Percentiles rank a stretch among this genome's conserved stretches.
These are phyloP conservation scores for Anagrus nilaparvatae DNA, from an alignment of 1,140 invertebrate species.

Conservation along the genomic window DNA sequence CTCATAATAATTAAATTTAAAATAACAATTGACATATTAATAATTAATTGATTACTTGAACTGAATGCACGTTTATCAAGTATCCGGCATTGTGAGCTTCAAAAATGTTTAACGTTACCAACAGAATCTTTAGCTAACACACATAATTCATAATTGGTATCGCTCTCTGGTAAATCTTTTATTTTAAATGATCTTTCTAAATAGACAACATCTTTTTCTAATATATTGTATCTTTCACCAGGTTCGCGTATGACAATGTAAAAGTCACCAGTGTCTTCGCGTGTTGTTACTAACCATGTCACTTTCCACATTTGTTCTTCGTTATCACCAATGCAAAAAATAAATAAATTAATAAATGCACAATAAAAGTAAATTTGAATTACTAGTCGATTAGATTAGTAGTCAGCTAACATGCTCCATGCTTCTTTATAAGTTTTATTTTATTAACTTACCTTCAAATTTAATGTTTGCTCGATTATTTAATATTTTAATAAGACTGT, in stretches of 20 bases:
- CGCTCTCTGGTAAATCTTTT: slow-evolving; percentile 23
- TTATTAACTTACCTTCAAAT: slow-evolving; percentile 46
- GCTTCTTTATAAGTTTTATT: no score
- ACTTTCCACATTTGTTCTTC: slow-evolving; percentile 49
- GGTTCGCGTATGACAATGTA: slow-evolving; percentile 54
- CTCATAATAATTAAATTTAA: no score
- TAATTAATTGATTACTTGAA: slow-evolving; percentile 11
- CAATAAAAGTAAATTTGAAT: no score
- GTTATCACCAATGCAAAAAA: slow-evolving; percentile 36
- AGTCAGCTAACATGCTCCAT: no score
- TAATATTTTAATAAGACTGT: slow-evolving; percentile 51
- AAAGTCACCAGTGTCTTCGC: slow-evolving; percentile 67
- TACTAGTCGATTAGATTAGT: no score
- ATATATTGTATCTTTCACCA: slow-evolving; percentile 30
- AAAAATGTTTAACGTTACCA: slow-evolving; percentile 38
- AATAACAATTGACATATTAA: slow-evolving; percentile 12
- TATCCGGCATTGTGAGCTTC: slow-evolving; percentile 38
- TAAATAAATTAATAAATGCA: no score
- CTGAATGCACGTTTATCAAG: slow-evolving; percentile 24
- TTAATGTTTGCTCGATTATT: slow-evolving; percentile 47
- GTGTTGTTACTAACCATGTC: slow-evolving; percentile 52
- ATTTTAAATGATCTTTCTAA: slow-evolving; percentile 36
- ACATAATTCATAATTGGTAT: slow-evolving; percentile 34
- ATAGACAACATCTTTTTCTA: slow-evolving; percentile 38
- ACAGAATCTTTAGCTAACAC: slow-evolving; percentile 38